These are phyloP conservation scores for Drosophila ananassae DNA, from an alignment of 1,140 invertebrate species.

Conservation along the genomic window DNA sequence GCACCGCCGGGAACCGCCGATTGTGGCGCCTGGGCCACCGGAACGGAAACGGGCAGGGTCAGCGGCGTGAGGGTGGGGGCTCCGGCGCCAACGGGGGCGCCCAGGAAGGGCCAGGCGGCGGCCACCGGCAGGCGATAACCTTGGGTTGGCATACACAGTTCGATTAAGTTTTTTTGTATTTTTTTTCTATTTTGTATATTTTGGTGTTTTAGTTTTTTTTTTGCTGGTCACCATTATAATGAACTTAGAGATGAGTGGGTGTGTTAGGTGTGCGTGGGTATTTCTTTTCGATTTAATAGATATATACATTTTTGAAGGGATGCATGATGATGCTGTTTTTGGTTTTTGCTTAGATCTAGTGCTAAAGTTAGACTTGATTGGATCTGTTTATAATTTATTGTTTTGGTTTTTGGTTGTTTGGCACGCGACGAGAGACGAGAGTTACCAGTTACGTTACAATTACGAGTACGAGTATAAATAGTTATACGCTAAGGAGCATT, in stretches of 20 bases:
- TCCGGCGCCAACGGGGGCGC: slow-evolving; percentile 81
- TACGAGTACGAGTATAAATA: slow-evolving; percentile 57
- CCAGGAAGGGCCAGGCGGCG: slow-evolving; percentile 84
- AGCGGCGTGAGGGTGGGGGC: slow-evolving; percentile 85
- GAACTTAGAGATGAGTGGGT: slow-evolving; percentile 22
- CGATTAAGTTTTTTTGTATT: slow-evolving; percentile 23
- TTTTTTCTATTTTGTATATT: slow-evolving; percentile 9
- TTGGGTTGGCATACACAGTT: slow-evolving; percentile 62
- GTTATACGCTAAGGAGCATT: slow-evolving; percentile 75
- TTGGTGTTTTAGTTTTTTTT: background rate
- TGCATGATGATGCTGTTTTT: slow-evolving; percentile 60
- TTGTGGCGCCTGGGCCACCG: slow-evolving; percentile 79
- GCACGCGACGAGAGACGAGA: slow-evolving; percentile 59
- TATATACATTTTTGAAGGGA: slow-evolving; percentile 66
- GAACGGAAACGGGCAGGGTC: slow-evolving; percentile 61
- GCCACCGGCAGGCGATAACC: slow-evolving; percentile 86
- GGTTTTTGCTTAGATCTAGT: slow-evolving; percentile 63
- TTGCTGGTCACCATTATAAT: slow-evolving; percentile 21
- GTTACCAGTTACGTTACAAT: slow-evolving; percentile 62
- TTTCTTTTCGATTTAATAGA: slow-evolving; percentile 22
- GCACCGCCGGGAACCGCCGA: slow-evolving; percentile 43
- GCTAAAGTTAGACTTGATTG: slow-evolving; percentile 64
- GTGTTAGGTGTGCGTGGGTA: slow-evolving; percentile 35
- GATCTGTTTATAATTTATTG: slow-evolving; percentile 14
- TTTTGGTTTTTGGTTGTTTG: background rate